phyloP scores from a whole-genome alignment of 2,888 invertebrate species.

The Caenorhabditis imperialis region DNA sequence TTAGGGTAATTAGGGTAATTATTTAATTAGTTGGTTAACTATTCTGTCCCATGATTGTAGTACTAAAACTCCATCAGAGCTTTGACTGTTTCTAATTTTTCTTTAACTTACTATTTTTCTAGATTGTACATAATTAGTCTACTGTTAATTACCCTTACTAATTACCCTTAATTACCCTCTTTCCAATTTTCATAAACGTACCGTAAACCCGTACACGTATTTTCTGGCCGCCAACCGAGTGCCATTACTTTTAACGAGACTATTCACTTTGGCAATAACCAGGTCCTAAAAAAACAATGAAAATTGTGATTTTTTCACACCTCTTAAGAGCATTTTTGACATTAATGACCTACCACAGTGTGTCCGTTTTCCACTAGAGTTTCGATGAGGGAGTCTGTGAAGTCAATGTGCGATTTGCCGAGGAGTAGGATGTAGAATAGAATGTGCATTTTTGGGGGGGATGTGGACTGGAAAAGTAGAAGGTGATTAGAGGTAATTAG shows the following conservation, averaged over 20 bases:
- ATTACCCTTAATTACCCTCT: neutral
- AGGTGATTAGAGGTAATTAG: no score
- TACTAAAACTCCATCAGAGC: no score
- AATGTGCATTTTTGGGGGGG: no score
- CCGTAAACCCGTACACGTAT: constrained; percentile 41
- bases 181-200: neutral
- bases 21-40: no score
- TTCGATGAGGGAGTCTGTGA: constrained; percentile 58
- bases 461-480: no score
- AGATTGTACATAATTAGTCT: neutral
- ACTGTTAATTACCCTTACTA: neutral
- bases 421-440: constrained; percentile 54
- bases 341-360: constrained; percentile 57
- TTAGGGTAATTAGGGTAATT: neutral
- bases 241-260: constrained; percentile 47
- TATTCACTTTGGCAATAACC: constrained; percentile 51
- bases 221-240: constrained; percentile 13
- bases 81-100: no score
- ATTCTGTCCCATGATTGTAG: no score
- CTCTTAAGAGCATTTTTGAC: neutral
- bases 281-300: constrained; percentile 47
- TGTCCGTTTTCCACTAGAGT: constrained; percentile 60
- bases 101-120: no score
- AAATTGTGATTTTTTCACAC: neutral
- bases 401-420: constrained; percentile 66